A percentile compares a stretch with the other conserved stretches of the same genome.
These are phyloP conservation scores for Athalia rosae DNA, from an alignment of 2,888 invertebrate genomes.

Conservation along the genomic window DNA sequence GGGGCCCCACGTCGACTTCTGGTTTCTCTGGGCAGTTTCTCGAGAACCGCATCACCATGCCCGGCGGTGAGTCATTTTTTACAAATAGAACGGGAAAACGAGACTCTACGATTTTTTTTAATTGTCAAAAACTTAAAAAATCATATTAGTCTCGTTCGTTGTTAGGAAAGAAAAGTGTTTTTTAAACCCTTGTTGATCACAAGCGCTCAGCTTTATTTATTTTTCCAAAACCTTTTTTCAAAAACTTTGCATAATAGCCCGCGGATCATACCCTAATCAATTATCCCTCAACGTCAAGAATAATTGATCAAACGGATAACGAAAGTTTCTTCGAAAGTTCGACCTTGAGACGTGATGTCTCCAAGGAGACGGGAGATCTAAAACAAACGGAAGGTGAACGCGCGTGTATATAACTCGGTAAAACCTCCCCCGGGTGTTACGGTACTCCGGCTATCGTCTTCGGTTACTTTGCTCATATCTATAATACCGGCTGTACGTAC, in stretches of 20 bases:
- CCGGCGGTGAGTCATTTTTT: constrained; percentile 63
- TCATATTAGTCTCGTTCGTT: too few species aligned
- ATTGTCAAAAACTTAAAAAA: too few species aligned
- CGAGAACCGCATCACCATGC: constrained; percentile 69
- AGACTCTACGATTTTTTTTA: background rate
- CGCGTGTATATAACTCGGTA: background rate
- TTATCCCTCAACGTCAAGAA: too few species aligned
- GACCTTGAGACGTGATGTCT: background rate
- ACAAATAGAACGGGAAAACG: constrained; percentile 26
- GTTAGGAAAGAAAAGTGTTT: too few species aligned
- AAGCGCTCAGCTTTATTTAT: too few species aligned
- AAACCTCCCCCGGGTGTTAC: background rate
- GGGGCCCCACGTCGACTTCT: constrained; percentile 71
- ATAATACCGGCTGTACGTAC: background rate
- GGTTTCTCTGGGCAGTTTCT: constrained; percentile 71
- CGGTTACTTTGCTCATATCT: constrained; percentile 3
- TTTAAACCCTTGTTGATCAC: too few species aligned
- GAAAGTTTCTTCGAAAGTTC: background rate
- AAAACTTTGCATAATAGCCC: too few species aligned
- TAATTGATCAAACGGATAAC: background rate
- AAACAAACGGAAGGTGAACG: background rate
- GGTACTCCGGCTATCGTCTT: constrained; percentile 17
- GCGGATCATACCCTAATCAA: too few species aligned
- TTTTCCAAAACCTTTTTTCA: too few species aligned
- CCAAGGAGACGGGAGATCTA: constrained; percentile 11